A percentile compares a stretch with the other conserved stretches of the same genome.
Conservation (phyloP, 2,888 invertebrate genomes). For the Palloptera scutellata region DNA sequence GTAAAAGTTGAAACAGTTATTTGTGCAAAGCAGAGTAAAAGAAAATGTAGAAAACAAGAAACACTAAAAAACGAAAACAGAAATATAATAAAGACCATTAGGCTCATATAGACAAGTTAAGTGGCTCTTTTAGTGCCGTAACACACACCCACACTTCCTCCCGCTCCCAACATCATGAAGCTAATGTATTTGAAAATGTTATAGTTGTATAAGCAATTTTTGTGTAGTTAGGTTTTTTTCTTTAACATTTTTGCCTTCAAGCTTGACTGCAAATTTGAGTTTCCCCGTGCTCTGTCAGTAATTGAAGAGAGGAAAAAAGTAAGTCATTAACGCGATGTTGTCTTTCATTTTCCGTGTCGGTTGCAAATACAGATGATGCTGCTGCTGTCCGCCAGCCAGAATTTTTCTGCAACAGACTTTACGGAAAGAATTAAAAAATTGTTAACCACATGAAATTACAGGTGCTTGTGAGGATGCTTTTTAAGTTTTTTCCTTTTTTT, state of each 20-base stretch:
- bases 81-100: slow-evolving; percentile 63
- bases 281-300: neutral
- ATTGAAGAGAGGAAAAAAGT: slow-evolving; percentile 28
- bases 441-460: slow-evolving; percentile 56
- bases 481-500: neutral
- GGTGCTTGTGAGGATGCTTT: slow-evolving; percentile 23
- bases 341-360: slow-evolving; percentile 26
- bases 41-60: slow-evolving; percentile 25
- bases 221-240: slow-evolving; percentile 18
- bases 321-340: slow-evolving; percentile 44
- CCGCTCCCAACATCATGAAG: slow-evolving; percentile 41
- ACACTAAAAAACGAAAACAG: slow-evolving; percentile 43
- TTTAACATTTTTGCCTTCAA: slow-evolving; percentile 6
- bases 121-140: slow-evolving; percentile 56
- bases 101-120: slow-evolving; percentile 65
- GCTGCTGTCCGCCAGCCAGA: neutral
- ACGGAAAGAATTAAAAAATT: slow-evolving; percentile 50
- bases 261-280: neutral
- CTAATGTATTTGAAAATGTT: slow-evolving; percentile 35
- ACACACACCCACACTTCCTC: neutral
- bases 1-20: neutral
- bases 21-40: slow-evolving; percentile 5
- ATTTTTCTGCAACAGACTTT: neutral
- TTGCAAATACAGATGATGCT: neutral
- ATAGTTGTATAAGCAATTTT: slow-evolving; percentile 15